Percentiles rank a stretch among this genome's conserved stretches.
Conservation (phyloP, 2,797 vertebrate species). For the Hipposideros larvatus region DNA sequence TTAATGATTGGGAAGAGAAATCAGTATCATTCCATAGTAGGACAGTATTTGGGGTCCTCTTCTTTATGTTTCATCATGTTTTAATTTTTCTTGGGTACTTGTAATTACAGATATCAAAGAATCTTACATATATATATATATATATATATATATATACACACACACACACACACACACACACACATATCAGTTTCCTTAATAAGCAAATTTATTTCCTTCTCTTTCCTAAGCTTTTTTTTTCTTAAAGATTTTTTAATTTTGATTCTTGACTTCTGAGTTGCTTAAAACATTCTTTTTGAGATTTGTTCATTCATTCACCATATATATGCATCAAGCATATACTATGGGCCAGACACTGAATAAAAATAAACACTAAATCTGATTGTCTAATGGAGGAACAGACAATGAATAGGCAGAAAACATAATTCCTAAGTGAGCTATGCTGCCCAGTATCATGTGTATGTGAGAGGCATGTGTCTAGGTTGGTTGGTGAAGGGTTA, state of each 20-base stretch:
- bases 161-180: no score
- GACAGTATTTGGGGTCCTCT: background rate
- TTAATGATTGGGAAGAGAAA: background rate
- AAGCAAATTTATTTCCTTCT: conserved; percentile 65
- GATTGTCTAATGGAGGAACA: background rate
- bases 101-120: conserved; percentile 64
- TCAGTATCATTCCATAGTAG: background rate
- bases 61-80: background rate
- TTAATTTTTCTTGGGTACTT: conserved; percentile 55
- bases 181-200: background rate
- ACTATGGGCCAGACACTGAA: background rate
- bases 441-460: rapidly evolving
- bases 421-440: background rate
- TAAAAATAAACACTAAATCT: background rate
- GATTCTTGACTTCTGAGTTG: background rate
- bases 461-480: rapidly evolving
- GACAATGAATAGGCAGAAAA: background rate
- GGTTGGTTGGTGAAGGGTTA: background rate
- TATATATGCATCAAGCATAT: background rate
- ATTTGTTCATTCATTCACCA: background rate
- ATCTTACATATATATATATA: background rate
- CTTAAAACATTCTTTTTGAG: conserved; percentile 47
- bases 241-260: background rate
- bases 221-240: background rate
- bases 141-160: no score